A percentile compares a stretch with the other conserved stretches of the same genome.
Evolutionary conservation across 2,888 invertebrate species (phyloP).

Genomic region (Cerastis rubricosa): DNA sequence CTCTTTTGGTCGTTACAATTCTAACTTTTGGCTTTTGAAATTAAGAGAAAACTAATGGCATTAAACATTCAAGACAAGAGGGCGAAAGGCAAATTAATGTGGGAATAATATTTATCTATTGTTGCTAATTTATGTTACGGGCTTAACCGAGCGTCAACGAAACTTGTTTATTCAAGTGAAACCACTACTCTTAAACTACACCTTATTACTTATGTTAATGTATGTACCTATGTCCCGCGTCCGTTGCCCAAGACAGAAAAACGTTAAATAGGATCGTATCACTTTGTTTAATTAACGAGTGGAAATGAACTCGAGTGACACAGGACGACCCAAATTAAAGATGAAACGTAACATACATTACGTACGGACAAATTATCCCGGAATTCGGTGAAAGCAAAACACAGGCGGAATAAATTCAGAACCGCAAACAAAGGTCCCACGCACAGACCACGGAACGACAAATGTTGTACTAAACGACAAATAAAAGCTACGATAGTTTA

Average conservation of each 20-base stretch:
- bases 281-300: constrained; percentile 81
- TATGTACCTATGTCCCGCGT: constrained; percentile 14
- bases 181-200: constrained; percentile 55
- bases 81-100: not conserved
- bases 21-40: constrained; percentile 1
- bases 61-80: not conserved
- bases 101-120: constrained; percentile 11
- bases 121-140: constrained; percentile 9
- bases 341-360: constrained; percentile 84
- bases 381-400: constrained; percentile 80
- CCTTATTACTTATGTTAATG: constrained; percentile 62
- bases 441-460: constrained; percentile 82
- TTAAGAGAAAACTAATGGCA: constrained; percentile 14
- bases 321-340: constrained; percentile 85
- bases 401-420: constrained; percentile 79
- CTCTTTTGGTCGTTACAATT: not conserved
- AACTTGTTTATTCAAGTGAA: constrained; percentile 51
- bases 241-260: constrained; percentile 57
- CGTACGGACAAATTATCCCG: constrained; percentile 82
- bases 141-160: not conserved
- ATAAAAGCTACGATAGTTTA: constrained; percentile 89
- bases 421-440: constrained; percentile 84
- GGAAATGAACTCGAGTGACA: constrained; percentile 79
- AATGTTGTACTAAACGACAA: constrained; percentile 89
- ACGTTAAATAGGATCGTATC: constrained; percentile 72